These are phyloP conservation scores for Geotrypetes seraphini DNA, from an alignment of 2,797 vertebrate genomes.

Conservation along the genomic window DNA sequence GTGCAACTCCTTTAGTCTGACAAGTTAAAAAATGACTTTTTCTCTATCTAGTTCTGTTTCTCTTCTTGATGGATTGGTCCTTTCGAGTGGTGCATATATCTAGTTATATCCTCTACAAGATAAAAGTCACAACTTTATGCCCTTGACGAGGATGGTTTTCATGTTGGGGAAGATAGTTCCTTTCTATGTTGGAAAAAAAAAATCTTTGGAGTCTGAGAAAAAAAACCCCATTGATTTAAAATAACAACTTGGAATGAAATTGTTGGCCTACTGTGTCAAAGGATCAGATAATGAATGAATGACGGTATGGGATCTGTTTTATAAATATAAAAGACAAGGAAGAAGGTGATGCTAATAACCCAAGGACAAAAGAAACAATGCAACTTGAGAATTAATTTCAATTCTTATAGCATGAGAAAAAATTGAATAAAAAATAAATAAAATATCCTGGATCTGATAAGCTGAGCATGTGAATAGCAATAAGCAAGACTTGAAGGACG, in stretches of 20 bases:
- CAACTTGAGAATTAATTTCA: no score
- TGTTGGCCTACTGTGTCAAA: background rate
- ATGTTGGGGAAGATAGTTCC: background rate
- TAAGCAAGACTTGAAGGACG: no score
- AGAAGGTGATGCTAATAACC: background rate
- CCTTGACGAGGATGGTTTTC: background rate
- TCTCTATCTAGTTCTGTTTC: conserved; percentile 2
- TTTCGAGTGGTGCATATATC: background rate
- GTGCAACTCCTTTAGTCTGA: background rate
- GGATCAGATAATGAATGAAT: background rate
- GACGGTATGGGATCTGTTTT: background rate
- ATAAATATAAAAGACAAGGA: background rate
- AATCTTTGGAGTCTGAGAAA: background rate
- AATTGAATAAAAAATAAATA: no score
- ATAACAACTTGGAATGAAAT: background rate
- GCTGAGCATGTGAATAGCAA: no score
- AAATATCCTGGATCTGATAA: no score
- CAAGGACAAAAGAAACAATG: background rate
- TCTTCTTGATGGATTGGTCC: conserved; percentile 9
- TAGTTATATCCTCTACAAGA: conserved; percentile 4
- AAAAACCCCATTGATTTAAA: background rate
- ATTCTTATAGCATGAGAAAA: no score
- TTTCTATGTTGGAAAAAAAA: background rate
- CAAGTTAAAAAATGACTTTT: conserved; percentile 9
- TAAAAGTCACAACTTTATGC: background rate